Base-by-base conservation (phyloP, 2,797 vertebrate genomes). In the Chiloscyllium punctatum region DNA sequence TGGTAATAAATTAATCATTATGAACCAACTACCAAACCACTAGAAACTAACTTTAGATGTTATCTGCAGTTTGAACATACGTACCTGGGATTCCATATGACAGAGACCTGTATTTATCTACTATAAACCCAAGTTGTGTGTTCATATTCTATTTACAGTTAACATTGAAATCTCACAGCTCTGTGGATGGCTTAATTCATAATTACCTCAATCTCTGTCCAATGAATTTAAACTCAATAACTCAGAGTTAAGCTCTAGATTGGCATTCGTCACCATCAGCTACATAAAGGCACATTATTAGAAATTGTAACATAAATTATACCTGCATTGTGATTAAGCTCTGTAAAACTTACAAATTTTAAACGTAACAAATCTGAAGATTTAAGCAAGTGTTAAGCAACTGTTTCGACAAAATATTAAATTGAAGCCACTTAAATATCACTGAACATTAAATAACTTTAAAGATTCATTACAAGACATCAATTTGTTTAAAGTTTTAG, bases 391-490 rank as follows among this genome's bases (percentile, higher is more conserved):
- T 69, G 4, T 42, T 18, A 68, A n/a, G n/a, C n/a, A n/a, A n/a
- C 5, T 84, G 53, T 95, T 87, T 53, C n/a, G 33, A 25, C 42
- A 90, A 84, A 84, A 84, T 84, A 84, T 84, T 84, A 57, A 90
- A 62, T n/a, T 66, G 30, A 57, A 91, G n/a, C 53, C 57, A 94
- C 5, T 33, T 74, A 30, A 82, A 69, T 30, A 33, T 15, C 77
- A 95, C 77, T n/a, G n/a, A 53, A 95, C 16, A 77, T 77, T 27
- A 77, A 74, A 62, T 62, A 62, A 62, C 57, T 62, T 62, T 62
- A 71, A n/a, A 77, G 37, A 57, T 71, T 74, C 33, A 77, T 77
- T 74, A 66, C 51, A 77, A 95, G 37, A 23, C 69, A 25, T 37
- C 15, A 33, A 51, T 3, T 57, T 33, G 8, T 42, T 95, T 69